Percentiles rank a stretch among this genome's conserved stretches.
Evolutionary conservation across 2,113 vertebrate species (phyloP).

Genomic region (Pseudopipra pipra): DNA sequence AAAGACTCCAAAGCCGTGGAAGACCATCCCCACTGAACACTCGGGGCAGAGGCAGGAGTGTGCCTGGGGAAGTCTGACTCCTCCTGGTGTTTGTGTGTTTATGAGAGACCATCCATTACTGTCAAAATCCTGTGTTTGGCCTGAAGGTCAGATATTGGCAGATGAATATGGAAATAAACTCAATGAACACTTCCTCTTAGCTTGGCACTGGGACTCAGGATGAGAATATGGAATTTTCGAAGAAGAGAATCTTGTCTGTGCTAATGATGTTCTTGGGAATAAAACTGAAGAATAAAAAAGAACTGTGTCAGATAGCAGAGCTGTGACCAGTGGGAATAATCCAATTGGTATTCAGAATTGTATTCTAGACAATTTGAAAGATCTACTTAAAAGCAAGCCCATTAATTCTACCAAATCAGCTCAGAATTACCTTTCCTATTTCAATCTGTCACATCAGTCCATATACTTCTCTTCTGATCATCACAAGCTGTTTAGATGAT

Average conservation of each 20-base stretch:
- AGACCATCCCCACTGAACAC: neutral
- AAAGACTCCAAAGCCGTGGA: neutral
- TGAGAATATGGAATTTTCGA: neutral
- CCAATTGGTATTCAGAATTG: neutral
- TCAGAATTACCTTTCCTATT: neutral
- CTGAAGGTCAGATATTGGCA: neutral
- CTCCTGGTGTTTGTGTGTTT: neutral
- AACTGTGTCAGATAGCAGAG: neutral
- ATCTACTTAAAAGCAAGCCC: neutral
- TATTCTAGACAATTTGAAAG: neutral
- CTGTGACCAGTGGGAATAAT: neutral
- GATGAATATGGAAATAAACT: neutral
- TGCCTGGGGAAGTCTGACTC: neutral
- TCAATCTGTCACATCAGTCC: neutral
- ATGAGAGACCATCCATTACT: neutral
- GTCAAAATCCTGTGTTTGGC: neutral
- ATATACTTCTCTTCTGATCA: no score
- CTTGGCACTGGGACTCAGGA: neutral
- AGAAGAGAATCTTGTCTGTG: neutral
- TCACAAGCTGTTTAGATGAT: neutral
- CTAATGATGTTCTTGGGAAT: neutral
- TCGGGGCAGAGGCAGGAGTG: neutral
- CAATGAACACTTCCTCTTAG: neutral
- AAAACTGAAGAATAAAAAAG: neutral
- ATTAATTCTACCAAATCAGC: neutral